A percentile compares a stretch with the other conserved stretches of the same genome.
Evolutionary conservation across 2,113 vertebrate genomes (phyloP).

Genomic region (Halcyon malimbica): DNA sequence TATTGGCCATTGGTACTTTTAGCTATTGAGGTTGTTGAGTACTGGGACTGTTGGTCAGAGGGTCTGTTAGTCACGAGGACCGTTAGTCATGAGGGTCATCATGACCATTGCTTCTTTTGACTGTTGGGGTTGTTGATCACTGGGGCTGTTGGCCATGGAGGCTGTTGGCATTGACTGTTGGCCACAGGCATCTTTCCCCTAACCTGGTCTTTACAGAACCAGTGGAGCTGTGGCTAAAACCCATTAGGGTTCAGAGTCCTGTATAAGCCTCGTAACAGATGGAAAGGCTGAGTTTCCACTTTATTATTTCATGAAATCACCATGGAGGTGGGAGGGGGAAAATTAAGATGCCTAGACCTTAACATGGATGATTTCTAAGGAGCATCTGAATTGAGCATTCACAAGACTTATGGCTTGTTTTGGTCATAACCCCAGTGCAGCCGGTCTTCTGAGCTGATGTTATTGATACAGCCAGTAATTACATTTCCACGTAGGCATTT

Average conservation of each 20-base stretch:
- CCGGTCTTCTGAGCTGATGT: background rate
- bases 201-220: background rate
- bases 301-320: background rate
- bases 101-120: background rate
- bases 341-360: background rate
- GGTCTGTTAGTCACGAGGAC: no score
- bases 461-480: conserved; percentile 58
- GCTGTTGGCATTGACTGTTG: background rate
- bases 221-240: background rate
- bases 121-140: background rate
- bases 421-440: background rate
- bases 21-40: background rate
- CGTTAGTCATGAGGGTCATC: no score
- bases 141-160: accelerated
- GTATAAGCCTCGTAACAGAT: background rate
- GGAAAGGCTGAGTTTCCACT: background rate
- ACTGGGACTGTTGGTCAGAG: background rate
- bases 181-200: background rate
- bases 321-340: accelerated
- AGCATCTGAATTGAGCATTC: background rate
- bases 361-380: background rate
- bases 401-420: conserved; percentile 43
- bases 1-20: accelerated
- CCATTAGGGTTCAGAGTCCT: no score
- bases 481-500: conserved; percentile 33